Conservation (phyloP, 1,140 invertebrate genomes). For the Metopolophium dirhodum region DNA sequence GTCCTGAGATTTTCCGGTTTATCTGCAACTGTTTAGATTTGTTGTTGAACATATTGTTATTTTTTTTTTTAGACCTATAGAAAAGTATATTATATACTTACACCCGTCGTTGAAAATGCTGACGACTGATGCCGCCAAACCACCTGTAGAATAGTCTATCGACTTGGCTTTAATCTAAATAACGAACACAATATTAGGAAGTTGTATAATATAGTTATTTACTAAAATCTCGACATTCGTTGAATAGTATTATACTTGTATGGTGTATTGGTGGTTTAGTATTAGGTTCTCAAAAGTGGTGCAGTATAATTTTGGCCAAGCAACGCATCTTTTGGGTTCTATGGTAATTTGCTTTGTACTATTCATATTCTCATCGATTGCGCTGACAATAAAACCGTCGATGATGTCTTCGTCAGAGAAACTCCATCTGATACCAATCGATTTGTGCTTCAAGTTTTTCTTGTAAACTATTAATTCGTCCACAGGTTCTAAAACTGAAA, state of each 20-base stretch:
- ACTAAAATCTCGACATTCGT: background rate
- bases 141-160: background rate
- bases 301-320: background rate
- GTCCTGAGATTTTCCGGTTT: background rate
- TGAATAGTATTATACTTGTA: background rate
- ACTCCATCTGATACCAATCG: constrained; percentile 34
- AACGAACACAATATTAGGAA: background rate
- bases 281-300: background rate
- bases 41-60: background rate
- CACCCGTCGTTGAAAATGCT: background rate
- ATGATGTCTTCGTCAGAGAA: background rate
- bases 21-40: constrained; percentile 8
- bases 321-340: background rate
- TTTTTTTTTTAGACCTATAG: too few relatives aligned
- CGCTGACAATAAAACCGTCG: background rate
- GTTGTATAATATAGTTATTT: background rate
- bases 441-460: background rate
- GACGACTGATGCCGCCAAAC: background rate
- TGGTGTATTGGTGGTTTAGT: constrained; percentile 7
- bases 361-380: background rate
- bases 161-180: constrained; percentile 26
- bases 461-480: constrained; percentile 11
- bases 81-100: background rate
- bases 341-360: background rate
- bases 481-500: constrained; percentile 30